phyloP scores from a whole-genome alignment of 2,113 vertebrate genomes.

The Chaetodon trifascialis region DNA sequence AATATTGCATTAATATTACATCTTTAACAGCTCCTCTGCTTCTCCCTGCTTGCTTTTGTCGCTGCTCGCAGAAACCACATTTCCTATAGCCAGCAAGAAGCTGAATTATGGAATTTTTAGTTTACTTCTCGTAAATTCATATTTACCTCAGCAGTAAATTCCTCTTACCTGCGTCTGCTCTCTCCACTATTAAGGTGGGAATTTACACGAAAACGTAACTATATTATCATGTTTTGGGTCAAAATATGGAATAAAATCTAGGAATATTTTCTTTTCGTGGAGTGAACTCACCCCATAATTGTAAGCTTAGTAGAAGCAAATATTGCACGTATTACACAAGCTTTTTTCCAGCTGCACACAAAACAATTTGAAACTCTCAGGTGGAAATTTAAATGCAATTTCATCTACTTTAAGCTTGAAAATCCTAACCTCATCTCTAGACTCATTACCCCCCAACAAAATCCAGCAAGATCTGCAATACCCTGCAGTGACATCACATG shows the following conservation, averaged over 20 bases:
- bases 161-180: neutral
- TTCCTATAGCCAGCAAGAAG: neutral
- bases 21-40: constrained; percentile 12
- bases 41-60: neutral
- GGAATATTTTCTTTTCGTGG: neutral
- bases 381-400: constrained; percentile 7
- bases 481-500: constrained; percentile 25
- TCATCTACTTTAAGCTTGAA: constrained; percentile 18
- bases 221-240: neutral
- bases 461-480: constrained; percentile 39
- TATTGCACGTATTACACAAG: neutral
- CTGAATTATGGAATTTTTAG: neutral
- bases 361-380: constrained; percentile 1
- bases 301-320: neutral
- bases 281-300: neutral
- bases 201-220: neutral
- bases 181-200: neutral
- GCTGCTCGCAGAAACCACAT: neutral
- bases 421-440: constrained; percentile 27
- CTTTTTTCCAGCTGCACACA: neutral
- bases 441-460: constrained; percentile 42
- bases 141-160: neutral
- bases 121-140: constrained; percentile 2
- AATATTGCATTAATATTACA: constrained; percentile 1
- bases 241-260: neutral